phyloP scores from a whole-genome alignment of 1,140 invertebrate species.

The Teleopsis dalmanni region DNA sequence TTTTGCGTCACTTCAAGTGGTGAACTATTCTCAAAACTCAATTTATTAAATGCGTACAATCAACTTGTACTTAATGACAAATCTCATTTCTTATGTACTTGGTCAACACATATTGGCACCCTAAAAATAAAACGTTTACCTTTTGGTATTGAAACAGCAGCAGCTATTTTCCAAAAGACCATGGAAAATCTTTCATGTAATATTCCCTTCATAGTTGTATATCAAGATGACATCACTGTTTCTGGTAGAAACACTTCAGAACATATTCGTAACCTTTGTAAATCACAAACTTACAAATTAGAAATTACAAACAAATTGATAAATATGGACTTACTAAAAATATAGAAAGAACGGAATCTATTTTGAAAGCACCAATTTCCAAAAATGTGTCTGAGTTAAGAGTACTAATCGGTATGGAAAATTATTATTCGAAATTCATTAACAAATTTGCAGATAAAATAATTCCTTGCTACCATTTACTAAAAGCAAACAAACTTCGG shows the following conservation, averaged over 20 bases:
- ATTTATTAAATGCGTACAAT: slow-evolving; percentile 23
- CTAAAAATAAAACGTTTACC: no score
- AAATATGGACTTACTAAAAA: slow-evolving; percentile 24
- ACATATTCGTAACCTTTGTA: neutral
- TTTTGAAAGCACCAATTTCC: slow-evolving; percentile 18
- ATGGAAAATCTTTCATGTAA: slow-evolving; percentile 26
- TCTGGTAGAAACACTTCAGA: neutral
- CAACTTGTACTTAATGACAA: slow-evolving; percentile 19
- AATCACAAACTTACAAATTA: neutral
- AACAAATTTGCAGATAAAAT: slow-evolving; percentile 26
- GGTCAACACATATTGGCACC: slow-evolving; percentile 29
- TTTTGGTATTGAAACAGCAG: no score
- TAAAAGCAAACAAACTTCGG: slow-evolving; percentile 19
- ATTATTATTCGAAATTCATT: slow-evolving; percentile 37
- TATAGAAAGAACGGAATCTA: slow-evolving; percentile 16
- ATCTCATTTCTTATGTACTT: slow-evolving; percentile 21
- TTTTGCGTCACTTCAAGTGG: slow-evolving; percentile 23
- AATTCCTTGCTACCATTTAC: slow-evolving; percentile 26
- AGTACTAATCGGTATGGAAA: slow-evolving; percentile 26
- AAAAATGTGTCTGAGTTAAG: slow-evolving; percentile 21
- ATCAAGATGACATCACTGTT: slow-evolving; percentile 32
- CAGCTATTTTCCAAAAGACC: slow-evolving; percentile 32
- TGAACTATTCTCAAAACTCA: slow-evolving; percentile 25
- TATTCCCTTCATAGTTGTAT: slow-evolving; percentile 13
- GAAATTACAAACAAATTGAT: slow-evolving; percentile 20